phyloP scores from a whole-genome alignment of 1,140 invertebrate genomes.

The Colletes gigas region DNA sequence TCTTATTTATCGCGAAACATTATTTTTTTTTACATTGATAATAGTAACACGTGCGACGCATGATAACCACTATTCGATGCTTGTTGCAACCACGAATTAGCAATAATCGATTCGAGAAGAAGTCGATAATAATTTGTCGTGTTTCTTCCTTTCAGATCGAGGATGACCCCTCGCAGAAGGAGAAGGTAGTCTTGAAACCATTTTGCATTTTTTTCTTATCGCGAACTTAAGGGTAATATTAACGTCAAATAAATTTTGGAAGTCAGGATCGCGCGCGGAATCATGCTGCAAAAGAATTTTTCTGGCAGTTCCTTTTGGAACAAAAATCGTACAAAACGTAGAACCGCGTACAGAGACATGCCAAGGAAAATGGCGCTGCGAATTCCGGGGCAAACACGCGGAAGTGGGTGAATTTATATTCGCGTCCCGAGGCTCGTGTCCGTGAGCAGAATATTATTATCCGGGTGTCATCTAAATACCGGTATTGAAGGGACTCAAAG shows the following conservation, averaged over 20 bases:
- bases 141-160: conserved; percentile 31
- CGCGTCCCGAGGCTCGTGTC: not conserved
- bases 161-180: conserved; percentile 29
- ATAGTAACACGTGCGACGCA: not conserved
- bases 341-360: too few species aligned
- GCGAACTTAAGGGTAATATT: too few species aligned
- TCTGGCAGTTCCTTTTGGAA: too few species aligned
- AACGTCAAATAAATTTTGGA: too few species aligned
- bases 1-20: not conserved
- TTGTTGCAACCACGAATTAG: too few species aligned
- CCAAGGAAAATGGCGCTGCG: not conserved
- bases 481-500: conserved; percentile 26
- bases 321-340: too few species aligned
- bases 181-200: conserved; percentile 3
- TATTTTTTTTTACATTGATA: not conserved
- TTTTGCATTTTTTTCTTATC: not conserved
- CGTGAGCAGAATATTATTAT: conserved; percentile 17
- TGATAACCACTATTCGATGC: too few species aligned
- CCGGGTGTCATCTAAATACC: conserved; percentile 48
- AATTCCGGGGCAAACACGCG: not conserved
- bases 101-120: not conserved
- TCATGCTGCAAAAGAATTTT: too few species aligned
- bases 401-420: conserved; percentile 1
- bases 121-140: not conserved
- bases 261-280: too few species aligned